Base-by-base conservation (phyloP, 2,113 vertebrate species). In the Pseudorasbora parva region DNA sequence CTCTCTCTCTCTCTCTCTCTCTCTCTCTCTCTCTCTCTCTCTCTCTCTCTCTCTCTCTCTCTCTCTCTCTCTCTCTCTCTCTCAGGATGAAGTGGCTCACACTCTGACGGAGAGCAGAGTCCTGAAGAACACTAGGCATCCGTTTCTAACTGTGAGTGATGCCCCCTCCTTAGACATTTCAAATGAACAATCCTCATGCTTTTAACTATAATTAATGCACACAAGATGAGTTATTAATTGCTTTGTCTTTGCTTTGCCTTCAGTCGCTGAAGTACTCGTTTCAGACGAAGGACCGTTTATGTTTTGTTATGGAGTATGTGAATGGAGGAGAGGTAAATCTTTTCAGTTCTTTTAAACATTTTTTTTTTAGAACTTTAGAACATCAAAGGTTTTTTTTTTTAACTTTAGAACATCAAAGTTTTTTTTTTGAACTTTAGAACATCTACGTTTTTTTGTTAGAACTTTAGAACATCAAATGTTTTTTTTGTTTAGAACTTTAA, bases 231-330 rank as follows among this genome's bases (percentile, higher is more conserved):
- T 21, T 54, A 21, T 73, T 21, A n/a, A n/a, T 25, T 5, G 6
- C 64, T 85, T 91, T 88, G 90, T 95, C 92, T n/a, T 25, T 12
- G n/a, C n/a, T n/a, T n/a, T n/a, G n/a, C 15, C 47, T 91, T 64
- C 95, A 98, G 97, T 98, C 97, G 86, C 96, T 98, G 94, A 98
- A 98, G 94, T 98, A 98, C 90, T 98, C 97, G 84, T 98, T 98
- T 95, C 97, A 98, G 94, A 98, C 97, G 59, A 98, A 98, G 93
- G 97, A 98, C 87, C 97, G 97, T 85, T 95, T 98, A 87, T 98
- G 97, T 95, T 98, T 98, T 92, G 97, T 98, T 86, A 98, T 98
- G 97, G 97, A 98, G 88, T 98, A 98, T 91, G 97, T 98, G 90
- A 98, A 98, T 1, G 97, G 97, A 85, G 97, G 97, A 93, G 97